Percentiles rank a stretch among this genome's conserved stretches.
Evolutionary conservation across 2,888 invertebrate genomes (phyloP).

Genomic region (Drosophila anceps): DNA sequence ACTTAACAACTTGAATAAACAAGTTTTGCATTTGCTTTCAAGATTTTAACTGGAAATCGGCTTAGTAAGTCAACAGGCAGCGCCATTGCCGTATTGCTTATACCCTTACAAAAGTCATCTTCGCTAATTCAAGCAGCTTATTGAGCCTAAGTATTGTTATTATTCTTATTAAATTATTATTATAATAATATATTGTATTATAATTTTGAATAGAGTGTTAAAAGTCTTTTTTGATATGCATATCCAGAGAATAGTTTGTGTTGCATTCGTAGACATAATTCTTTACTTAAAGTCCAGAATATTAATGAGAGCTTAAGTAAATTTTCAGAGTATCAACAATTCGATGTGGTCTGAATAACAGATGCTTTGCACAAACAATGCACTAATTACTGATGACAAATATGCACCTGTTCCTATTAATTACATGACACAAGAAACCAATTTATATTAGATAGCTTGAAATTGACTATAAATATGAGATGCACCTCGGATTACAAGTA

Average conservation of each 20-base stretch:
- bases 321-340: background rate
- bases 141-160: background rate
- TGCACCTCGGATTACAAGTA: background rate
- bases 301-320: background rate
- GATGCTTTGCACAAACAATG: background rate
- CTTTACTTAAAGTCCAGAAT: too few species aligned
- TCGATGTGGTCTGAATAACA: background rate
- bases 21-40: constrained; percentile 74
- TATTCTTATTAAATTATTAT: background rate
- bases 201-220: background rate
- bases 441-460: background rate
- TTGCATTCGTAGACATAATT: too few species aligned
- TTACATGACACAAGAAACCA: background rate
- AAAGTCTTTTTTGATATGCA: background rate
- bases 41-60: constrained; percentile 72
- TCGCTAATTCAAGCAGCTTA: background rate
- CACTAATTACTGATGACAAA: background rate
- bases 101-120: constrained; percentile 29
- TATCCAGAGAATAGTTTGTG: too few species aligned
- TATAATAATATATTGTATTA: background rate
- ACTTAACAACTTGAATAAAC: constrained; percentile 76
- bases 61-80: constrained; percentile 54
- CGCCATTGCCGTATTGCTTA: constrained; percentile 37
- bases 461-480: constrained; percentile 17
- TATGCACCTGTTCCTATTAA: background rate